These are phyloP conservation scores for Tetragonula carbonaria DNA, from an alignment of 2,888 invertebrate genomes.

Conservation along the genomic window DNA sequence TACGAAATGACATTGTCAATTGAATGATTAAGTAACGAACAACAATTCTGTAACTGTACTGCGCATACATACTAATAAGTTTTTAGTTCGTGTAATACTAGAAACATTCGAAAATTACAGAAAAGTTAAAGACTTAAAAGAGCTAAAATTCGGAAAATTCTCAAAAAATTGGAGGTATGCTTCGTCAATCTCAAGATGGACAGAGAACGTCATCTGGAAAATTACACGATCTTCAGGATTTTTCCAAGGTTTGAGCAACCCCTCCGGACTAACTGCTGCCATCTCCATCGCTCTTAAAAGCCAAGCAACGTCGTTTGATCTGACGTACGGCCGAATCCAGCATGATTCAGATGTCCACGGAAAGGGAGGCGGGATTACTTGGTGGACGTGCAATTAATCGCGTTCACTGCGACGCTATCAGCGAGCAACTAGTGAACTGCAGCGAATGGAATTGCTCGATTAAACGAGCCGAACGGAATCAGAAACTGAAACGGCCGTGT, in stretches of 20 bases:
- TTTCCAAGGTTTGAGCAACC: neutral
- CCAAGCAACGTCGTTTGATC: conserved; percentile 3
- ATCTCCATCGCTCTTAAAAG: neutral
- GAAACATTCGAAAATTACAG: neutral
- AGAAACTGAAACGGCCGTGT: conserved; percentile 59
- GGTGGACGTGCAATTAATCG: conserved; percentile 51
- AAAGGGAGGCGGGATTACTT: conserved; percentile 44
- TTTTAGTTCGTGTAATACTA: neutral
- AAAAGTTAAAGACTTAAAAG: too few species aligned
- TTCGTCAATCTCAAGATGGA: neutral
- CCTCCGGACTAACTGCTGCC: neutral
- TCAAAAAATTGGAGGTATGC: too few species aligned
- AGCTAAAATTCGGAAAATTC: too few species aligned
- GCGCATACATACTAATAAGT: too few species aligned
- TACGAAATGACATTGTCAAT: neutral
- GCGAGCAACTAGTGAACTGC: conserved; percentile 45
- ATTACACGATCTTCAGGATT: neutral
- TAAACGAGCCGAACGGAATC: conserved; percentile 41
- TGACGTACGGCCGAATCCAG: conserved; percentile 8
- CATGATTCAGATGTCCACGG: conserved; percentile 41
- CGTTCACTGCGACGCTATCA: conserved; percentile 13
- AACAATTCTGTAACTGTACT: neutral
- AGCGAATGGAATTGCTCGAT: conserved; percentile 50
- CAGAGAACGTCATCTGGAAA: neutral
- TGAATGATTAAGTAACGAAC: neutral